Percentiles rank a stretch among this genome's conserved stretches.
phyloP scores from a whole-genome alignment of 2,113 vertebrate genomes.

The human region GRCh38 chr11:14560501-14561000 shows the following conservation, averaged over 20 bases:
- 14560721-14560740: background rate
- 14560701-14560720: background rate
- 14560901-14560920: background rate
- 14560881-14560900: background rate
- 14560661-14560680: background rate
- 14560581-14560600: conserved; percentile 24
- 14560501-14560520: background rate
- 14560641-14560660: background rate
- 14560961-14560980: background rate
- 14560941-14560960: background rate
- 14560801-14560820: background rate
- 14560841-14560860: background rate
- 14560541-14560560: background rate
- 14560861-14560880: background rate
- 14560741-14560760: background rate
- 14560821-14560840: background rate
- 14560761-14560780: background rate
- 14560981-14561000: background rate
- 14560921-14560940: background rate
- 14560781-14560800: background rate
- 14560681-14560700: background rate
- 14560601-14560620: background rate
- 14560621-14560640: background rate
- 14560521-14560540: background rate
- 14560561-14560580: background rate